phyloP scores from a whole-genome alignment of 2,888 invertebrate genomes.

The Trileptium ribeirensis region DNA sequence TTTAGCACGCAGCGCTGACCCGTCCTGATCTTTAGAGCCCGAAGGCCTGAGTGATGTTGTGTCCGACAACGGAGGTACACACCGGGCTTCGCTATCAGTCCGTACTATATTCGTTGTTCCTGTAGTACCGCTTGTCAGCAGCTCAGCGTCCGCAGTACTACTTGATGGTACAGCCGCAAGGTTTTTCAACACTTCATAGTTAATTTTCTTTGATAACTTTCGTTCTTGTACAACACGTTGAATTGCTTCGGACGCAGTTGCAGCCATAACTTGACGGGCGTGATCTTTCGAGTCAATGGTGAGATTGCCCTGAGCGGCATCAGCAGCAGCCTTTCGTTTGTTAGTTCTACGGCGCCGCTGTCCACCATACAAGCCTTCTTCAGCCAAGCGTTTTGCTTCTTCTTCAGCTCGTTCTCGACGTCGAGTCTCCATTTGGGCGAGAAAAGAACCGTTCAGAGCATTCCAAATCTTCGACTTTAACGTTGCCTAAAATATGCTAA shows the following conservation, averaged over 20 bases:
- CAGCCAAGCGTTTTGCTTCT: conserved; percentile 61
- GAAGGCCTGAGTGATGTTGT: background rate
- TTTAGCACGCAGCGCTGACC: background rate
- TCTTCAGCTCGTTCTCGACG: conserved; percentile 69
- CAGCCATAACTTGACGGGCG: conserved; percentile 46
- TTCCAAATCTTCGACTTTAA: conserved; percentile 81
- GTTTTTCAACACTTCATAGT: conserved; percentile 75
- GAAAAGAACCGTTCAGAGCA: conserved; percentile 73
- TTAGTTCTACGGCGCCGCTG: background rate
- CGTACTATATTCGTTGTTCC: no score
- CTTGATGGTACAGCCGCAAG: background rate
- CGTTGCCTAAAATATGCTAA: conserved; percentile 47
- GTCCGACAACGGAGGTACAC: background rate
- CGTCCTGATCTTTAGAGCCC: background rate
- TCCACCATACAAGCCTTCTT: conserved; percentile 56
- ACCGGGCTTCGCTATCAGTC: background rate
- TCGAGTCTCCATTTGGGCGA: conserved; percentile 77
- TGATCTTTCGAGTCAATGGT: conserved; percentile 34
- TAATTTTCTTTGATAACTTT: conserved; percentile 89
- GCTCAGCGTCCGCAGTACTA: background rate
- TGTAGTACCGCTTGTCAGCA: background rate
- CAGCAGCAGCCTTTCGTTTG: conserved; percentile 30
- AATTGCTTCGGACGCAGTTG: conserved; percentile 72
- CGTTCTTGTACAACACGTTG: conserved; percentile 92
- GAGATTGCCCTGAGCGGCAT: background rate